Evolutionary conservation across 2,113 vertebrate species (phyloP), one percentile per base, ranked within the genome.

Genomic region (Kobus ellipsiprymnus): DNA sequence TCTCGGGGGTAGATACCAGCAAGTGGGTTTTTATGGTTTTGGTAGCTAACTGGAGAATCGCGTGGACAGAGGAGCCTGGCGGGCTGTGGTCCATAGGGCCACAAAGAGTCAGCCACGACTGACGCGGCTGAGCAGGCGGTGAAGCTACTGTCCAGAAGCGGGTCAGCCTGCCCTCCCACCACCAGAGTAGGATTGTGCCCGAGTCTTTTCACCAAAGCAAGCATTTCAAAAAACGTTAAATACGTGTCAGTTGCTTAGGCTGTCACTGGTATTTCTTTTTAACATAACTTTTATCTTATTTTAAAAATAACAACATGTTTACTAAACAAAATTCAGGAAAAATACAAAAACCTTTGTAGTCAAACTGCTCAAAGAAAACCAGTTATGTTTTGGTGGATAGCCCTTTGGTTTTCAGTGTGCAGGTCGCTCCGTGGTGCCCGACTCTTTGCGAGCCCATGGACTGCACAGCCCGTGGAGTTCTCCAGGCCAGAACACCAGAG

Each of bases 1-100:
- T 91, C 23, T 57, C 9, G 6, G 48, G 83, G 44, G 59, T 33
- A 2, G 40, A 25, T 40, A 3, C 71, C 4, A 2, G 50, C 50
- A 59, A n/a, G 33, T 67, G 40, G 50, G 5, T 21, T 52, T 92
- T 21, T 2, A 6, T 40, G 67, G n/a, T 40, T 40, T 40, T 71
- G 19, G 10, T 36, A 3, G 19, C 36, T 71, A 23, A 71, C 67
- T 71, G n/a, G 67, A 40, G n/a, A 71, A 40, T 23, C 4, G 5
- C 5, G 0, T 23, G 19, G 19, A 23, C 2, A 10, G 8, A 36
- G 19, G n/a, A 71, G 67, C n/a, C 67, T 71, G n/a, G 1, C 1
- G 19, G 67, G 19, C 19, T 23, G 19, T 71, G 67, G n/a, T 23
- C 64, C n/a, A 40, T 5, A 71, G n/a, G n/a, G 67, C 19, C 67